Base-by-base conservation (phyloP, 2,888 invertebrate genomes). In the Tuta absoluta region DNA sequence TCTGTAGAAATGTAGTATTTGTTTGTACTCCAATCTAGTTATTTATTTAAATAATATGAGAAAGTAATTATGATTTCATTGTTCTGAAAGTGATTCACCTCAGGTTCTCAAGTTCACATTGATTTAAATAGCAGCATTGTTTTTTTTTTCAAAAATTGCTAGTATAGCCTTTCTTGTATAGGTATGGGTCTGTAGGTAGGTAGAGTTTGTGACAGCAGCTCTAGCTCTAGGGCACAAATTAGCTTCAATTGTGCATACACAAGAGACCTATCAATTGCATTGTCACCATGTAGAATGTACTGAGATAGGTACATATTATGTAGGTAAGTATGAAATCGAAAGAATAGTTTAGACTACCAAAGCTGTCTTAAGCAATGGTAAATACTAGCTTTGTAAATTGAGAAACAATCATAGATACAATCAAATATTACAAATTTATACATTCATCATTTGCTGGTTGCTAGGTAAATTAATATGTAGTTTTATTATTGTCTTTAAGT, bases 221-320 rank as follows among this genome's bases (percentile, higher is more conserved):
- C 33, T 33, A 33, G 53, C 53, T 53, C 53, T 53, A 53, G 53
- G 49, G 45, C 37, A 71, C 72, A 78, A 87, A 87, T 87, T 86
- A 86, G 76, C 72, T 75, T 78, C 87, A 87, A 87, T 87, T 87
- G 84, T 72, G 68, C 69, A 69, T 62, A 68, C 73, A 75, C 72
- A 68, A 67, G 69, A 58, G 28, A 33, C 61, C 41, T 58, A 21
- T 28, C 66, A 66, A 66, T 66, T 66, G 23, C 24, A 21, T 48
- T 48, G 19, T 28, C 57, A 45, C 63, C 49, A 59, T 56, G 57
- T 33, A 10, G 4, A 7, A 33, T 33, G 8, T 33, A 7, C 33
- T 33, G 33, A n/a, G n/a, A 33, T 33, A 33, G 4, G 33, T 33
- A 33, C 8, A 1, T 33, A 33, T 33, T 7, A 33, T n/a, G 33